Percentiles rank a stretch among this genome's conserved stretches.
phyloP scores from a whole-genome alignment of 2,113 vertebrate species.

The Aegithalos caudatus region DNA sequence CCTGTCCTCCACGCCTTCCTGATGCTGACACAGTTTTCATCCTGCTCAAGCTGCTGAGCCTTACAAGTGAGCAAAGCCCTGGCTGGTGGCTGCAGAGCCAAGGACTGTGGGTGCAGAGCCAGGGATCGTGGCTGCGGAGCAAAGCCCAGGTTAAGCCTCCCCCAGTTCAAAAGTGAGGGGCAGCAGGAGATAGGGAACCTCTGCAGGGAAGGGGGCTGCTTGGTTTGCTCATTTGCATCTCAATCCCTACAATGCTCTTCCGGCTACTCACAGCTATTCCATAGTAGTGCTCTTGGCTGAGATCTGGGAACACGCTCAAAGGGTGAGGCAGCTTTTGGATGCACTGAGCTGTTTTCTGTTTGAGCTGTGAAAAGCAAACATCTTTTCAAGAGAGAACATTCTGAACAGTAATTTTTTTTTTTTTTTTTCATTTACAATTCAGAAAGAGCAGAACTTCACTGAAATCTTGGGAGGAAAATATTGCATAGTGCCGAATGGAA shows the following conservation, averaged over 20 bases:
- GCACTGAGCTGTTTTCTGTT: slow-evolving; percentile 70
- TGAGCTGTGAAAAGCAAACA: slow-evolving; percentile 68
- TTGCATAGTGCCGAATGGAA: slow-evolving; percentile 16
- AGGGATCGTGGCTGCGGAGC: background rate
- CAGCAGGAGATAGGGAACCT: slow-evolving; percentile 54
- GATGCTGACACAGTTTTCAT: background rate
- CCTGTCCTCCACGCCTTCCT: background rate
- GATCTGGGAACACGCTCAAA: slow-evolving; percentile 69
- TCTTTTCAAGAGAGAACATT: slow-evolving; percentile 66
- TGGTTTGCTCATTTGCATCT: slow-evolving; percentile 64
- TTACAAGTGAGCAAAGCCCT: background rate
- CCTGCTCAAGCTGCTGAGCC: background rate
- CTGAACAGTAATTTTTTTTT: slow-evolving; percentile 53
- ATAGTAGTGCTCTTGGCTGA: slow-evolving; percentile 69
- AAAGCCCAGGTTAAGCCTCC: background rate
- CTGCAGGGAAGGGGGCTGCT: slow-evolving; percentile 36
- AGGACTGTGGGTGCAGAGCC: background rate
- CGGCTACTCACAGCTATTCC: slow-evolving; percentile 69
- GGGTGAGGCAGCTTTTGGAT: slow-evolving; percentile 70
- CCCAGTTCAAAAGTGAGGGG: slow-evolving; percentile 37
- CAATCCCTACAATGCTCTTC: slow-evolving; percentile 70
- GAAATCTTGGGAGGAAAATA: slow-evolving; percentile 37
- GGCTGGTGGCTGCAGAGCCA: background rate
- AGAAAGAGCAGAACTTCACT: slow-evolving; percentile 7
- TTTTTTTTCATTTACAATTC: slow-evolving; percentile 28